Evolutionary conservation across 1,140 invertebrate species (phyloP).

Genomic region (Temnothorax curvispinosus): DNA sequence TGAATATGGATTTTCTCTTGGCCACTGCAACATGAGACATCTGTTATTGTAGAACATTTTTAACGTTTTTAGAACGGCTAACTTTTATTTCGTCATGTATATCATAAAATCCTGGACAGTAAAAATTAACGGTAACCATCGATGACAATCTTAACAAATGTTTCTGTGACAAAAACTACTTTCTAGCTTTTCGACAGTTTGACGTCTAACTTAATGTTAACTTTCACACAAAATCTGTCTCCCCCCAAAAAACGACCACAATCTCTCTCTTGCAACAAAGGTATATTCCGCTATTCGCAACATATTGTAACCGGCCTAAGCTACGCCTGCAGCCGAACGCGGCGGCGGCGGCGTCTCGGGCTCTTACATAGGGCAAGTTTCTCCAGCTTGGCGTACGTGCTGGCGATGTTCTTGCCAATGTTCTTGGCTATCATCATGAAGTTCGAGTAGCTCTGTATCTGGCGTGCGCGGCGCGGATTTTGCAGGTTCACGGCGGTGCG

Average conservation of each 20-base stretch:
- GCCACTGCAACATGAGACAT: conserved; percentile 91
- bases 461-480: conserved; percentile 90
- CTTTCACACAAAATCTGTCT: background rate
- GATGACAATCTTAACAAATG: background rate
- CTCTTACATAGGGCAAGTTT: conserved; percentile 96
- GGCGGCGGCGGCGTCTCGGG: no score
- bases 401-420: conserved; percentile 97
- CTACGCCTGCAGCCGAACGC: background rate
- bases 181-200: background rate
- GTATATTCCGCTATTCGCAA: background rate
- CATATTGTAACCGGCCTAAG: background rate
- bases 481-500: conserved; percentile 87
- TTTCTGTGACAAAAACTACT: background rate
- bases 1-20: conserved; percentile 98
- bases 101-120: background rate
- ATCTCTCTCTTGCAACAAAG: background rate
- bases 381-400: conserved; percentile 98
- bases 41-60: background rate
- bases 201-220: background rate
- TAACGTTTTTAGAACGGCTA: background rate
- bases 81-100: background rate
- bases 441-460: conserved; percentile 94
- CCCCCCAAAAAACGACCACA: background rate
- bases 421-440: conserved; percentile 98
- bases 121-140: background rate